Evolutionary conservation across 1,140 invertebrate species (phyloP), one percentile per base, ranked within the genome.

Genomic region (Araneus ventricosus): DNA sequence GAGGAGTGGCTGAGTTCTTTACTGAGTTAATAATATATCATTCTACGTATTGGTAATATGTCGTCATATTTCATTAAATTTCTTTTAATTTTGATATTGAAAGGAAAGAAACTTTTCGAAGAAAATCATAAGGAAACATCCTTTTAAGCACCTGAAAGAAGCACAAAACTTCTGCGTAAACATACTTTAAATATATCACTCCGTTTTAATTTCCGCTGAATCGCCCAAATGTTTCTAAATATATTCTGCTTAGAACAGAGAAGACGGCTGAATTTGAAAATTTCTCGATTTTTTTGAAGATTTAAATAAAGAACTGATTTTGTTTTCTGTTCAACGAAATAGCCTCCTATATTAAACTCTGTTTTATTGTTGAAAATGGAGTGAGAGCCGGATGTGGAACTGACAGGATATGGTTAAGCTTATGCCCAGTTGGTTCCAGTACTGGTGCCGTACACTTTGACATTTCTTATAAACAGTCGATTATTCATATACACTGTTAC

Each of bases 171-270:
- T 61, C 24, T 61, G 59, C 5, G 2, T 61, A 20, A 30, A 75
- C 67, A 75, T 34, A 17, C 30, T 75, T 75, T 17, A 6, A 75
- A 30, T 30, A 75, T 34, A 75, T 10, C 30, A 17, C 67, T 34
- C 27, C 8, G 27, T 30, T 75, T 75, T 75, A 75, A 75, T 75
- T 75, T 75, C 67, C 67, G 67, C 67, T 75, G 27, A 27, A 75
- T 34, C 3, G 14, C 30, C 17, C 14, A 75, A 75, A 75, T 75
- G 30, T 30, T 75, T 75, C 30, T 30, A 17, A 75, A 75, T 17
- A 17, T 17, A 75, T 75, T 75, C 67, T 4, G 7, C 4, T 30
- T 30, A 34, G 10, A 75, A 34, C 3, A 17, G 30, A 17, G 30
- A 30, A 34, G 30, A 30, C 17, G 17, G 17, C 17, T 17, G 4